phyloP scores from a whole-genome alignment of 2,797 vertebrate genomes.

The Arctocebus calabarensis region DNA sequence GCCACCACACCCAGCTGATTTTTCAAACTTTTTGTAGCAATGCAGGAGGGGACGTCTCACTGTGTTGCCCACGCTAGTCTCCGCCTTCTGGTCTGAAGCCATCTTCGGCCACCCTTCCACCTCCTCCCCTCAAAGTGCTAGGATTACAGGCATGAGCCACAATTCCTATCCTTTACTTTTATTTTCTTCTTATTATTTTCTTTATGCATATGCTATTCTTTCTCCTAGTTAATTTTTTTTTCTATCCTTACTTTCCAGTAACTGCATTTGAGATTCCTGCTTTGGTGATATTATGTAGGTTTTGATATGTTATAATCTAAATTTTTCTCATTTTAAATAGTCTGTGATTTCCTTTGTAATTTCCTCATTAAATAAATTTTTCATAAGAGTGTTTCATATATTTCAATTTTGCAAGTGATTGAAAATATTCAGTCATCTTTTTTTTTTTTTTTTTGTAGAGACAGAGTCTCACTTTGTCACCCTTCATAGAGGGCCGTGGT shows the following conservation, averaged over 20 bases:
- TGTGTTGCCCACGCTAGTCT: neutral
- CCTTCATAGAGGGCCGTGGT: too few species aligned
- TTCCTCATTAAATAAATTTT: neutral
- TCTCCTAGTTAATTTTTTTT: conserved; percentile 7
- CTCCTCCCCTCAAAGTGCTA: neutral
- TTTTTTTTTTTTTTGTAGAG: too few species aligned
- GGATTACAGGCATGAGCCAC: neutral
- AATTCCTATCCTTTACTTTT: neutral
- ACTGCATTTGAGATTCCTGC: conserved; percentile 12
- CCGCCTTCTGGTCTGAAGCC: neutral
- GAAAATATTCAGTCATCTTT: neutral
- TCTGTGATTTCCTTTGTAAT: conserved; percentile 51
- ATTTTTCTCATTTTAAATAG: conserved; percentile 51
- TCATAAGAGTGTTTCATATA: conserved; percentile 2
- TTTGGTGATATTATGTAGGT: neutral
- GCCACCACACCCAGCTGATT: neutral
- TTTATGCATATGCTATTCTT: neutral
- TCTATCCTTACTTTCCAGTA: conserved; percentile 37
- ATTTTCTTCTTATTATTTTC: neutral
- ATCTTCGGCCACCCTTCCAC: neutral
- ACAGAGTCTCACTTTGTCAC: too few species aligned
- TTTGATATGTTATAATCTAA: neutral
- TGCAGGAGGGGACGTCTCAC: neutral
- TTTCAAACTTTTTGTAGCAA: neutral
- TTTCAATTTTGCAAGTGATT: neutral